Conservation (phyloP, 2,888 invertebrate genomes). For the Apomyelois bistriatella region DNA sequence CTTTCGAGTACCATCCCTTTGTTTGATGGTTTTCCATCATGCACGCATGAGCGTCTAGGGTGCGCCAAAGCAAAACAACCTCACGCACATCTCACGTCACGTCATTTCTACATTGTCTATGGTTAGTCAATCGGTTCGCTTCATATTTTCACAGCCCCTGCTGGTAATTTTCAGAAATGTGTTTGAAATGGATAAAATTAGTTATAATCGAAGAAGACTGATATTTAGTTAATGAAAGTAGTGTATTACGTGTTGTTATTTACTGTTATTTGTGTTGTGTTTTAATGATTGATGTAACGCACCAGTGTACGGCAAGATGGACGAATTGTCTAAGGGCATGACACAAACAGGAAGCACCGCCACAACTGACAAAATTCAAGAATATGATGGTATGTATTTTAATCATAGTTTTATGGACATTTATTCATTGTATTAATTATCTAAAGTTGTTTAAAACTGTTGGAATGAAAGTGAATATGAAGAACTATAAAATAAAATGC, state of each 20-base stretch:
- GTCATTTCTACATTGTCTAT: too few relatives aligned
- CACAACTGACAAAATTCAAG: slow-evolving; percentile 74
- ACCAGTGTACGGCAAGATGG: slow-evolving; percentile 77
- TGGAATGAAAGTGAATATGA: too few relatives aligned
- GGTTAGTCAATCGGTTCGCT: neutral
- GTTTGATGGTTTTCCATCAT: too few relatives aligned
- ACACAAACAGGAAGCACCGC: slow-evolving; percentile 78
- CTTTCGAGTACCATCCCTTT: too few relatives aligned
- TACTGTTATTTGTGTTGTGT: slow-evolving; percentile 58
- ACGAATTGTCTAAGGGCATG: slow-evolving; percentile 80
- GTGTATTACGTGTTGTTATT: slow-evolving; percentile 44
- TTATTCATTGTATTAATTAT: too few relatives aligned
- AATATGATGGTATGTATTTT: slow-evolving; percentile 57
- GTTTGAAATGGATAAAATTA: slow-evolving; percentile 61
- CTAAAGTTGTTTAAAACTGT: too few relatives aligned
- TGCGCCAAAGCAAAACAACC: too few relatives aligned
- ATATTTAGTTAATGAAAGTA: slow-evolving; percentile 48
- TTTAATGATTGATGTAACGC: slow-evolving; percentile 76
- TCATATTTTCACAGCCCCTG: slow-evolving; percentile 24
- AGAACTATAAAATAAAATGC: too few relatives aligned
- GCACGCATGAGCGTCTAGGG: too few relatives aligned
- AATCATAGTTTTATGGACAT: neutral
- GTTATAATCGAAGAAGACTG: slow-evolving; percentile 57
- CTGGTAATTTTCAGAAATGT: slow-evolving; percentile 55
- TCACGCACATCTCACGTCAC: too few relatives aligned